These are phyloP conservation scores for Hoplodrina blanda DNA, from an alignment of 2,888 invertebrate genomes.

Conservation along the genomic window DNA sequence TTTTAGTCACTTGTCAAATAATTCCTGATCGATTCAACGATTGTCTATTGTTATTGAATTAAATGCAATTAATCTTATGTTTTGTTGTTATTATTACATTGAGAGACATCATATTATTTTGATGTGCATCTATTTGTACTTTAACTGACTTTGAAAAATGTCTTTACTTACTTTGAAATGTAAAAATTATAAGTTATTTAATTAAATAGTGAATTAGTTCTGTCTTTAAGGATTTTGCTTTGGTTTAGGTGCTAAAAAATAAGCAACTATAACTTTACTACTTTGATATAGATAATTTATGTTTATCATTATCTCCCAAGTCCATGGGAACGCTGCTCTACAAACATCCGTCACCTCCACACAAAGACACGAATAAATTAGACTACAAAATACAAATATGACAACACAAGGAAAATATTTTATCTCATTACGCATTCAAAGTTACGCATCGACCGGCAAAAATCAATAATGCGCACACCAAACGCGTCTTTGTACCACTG, in stretches of 20 bases:
- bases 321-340: conserved; percentile 61
- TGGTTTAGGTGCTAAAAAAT: background rate
- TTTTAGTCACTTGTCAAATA: conserved; percentile 63
- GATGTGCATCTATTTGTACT: conserved; percentile 34
- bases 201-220: too few species aligned
- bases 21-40: conserved; percentile 61
- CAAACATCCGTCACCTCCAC: conserved; percentile 73
- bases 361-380: conserved; percentile 77
- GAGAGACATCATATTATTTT: conserved; percentile 40
- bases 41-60: conserved; percentile 80
- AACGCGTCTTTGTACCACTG: conserved; percentile 78
- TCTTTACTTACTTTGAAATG: too few species aligned
- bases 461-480: conserved; percentile 68
- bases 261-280: background rate
- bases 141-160: too few species aligned
- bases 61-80: conserved; percentile 84
- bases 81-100: conserved; percentile 57
- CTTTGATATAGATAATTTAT: conserved; percentile 35
- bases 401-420: conserved; percentile 88
- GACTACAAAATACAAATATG: conserved; percentile 83
- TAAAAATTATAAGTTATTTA: too few species aligned
- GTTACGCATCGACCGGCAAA: conserved; percentile 74
- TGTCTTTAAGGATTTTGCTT: background rate
- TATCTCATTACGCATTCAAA: conserved; percentile 87
- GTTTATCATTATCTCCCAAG: conserved; percentile 17